Evolutionary conservation across 1,140 invertebrate species (phyloP), one percentile per base, ranked within the genome.

Genomic region (Drosophila bocqueti): DNA sequence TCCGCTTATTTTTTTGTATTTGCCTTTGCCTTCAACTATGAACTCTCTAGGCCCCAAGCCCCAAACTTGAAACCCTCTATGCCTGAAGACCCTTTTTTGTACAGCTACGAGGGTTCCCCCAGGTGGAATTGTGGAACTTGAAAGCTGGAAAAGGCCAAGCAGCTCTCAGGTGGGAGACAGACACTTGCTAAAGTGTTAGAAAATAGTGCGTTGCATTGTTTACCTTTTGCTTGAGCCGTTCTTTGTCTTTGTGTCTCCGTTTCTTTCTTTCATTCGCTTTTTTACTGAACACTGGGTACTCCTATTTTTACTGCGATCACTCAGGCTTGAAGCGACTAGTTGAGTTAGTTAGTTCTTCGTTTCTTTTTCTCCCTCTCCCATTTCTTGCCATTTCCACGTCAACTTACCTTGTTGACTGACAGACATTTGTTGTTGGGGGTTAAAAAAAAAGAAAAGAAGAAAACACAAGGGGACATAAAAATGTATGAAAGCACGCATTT

Each of bases 181-280:
- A 79, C 84, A 90, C 85, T 90, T 90, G 82, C 84, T 85, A 79
- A 90, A 90, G 85, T 91, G 85, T 90, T 90, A 71, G 85, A 90
- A 90, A 90, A 90, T 90, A 90, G 86, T 90, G 85, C 85, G 85
- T 90, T 90, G 85, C 85, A 90, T 90, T 90, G 85, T 90, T 90
- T 90, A 90, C 79, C 76, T 90, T 90, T 90, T 80, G 85, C 82
- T 89, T 90, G 85, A 90, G 61, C 80, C 59, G 50, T 73, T 64
- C 82, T 84, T 73, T 81, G 62, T 67, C 60, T 52, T 13, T 21
- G 47, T 40, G 60, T 63, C 69, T 85, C 49, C 69, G 73, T 57
- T 78, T 81, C 72, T 82, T 85, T 64, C 16, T 67, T 47, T 80
- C 34, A 36, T 59, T 77, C 47, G 54, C 34, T 59, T 75, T 65